Conservation (phyloP, 2,113 vertebrate species). For the Grammomys dolichurus region DNA sequence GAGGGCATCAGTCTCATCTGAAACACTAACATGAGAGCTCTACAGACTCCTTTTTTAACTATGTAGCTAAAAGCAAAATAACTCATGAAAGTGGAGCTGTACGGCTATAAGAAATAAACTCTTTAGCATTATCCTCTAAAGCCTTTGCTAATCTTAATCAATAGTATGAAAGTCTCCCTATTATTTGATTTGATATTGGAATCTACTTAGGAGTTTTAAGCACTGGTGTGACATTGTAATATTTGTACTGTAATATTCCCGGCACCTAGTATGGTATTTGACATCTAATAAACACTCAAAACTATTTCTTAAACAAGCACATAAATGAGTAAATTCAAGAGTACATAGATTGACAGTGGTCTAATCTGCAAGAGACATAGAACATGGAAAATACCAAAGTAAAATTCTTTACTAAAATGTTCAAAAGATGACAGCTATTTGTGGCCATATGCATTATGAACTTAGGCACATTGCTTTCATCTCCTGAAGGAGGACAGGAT, state of each 20-base stretch:
- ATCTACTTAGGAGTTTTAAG: background rate
- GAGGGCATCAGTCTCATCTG: background rate
- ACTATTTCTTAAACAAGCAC: background rate
- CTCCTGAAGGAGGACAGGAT: background rate
- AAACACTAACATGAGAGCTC: background rate
- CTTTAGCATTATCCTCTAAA: background rate
- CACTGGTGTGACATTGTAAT: background rate
- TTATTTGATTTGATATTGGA: background rate
- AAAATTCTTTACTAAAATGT: background rate
- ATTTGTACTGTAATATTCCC: background rate
- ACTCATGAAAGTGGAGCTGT: background rate
- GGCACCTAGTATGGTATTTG: background rate
- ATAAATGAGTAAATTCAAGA: background rate
- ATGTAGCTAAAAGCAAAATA: constrained; percentile 6
- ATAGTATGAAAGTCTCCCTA: background rate
- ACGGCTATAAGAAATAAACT: background rate
- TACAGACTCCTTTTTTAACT: background rate
- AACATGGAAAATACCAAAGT: background rate
- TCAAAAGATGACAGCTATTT: background rate
- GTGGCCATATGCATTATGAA: background rate
- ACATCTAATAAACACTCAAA: background rate
- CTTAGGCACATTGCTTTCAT: background rate
- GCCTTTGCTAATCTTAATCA: background rate
- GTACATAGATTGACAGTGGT: background rate
- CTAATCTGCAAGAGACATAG: background rate